Conservation (phyloP, 92 coral and sea anemone genomes). For the Porites cylindrica region DNA sequence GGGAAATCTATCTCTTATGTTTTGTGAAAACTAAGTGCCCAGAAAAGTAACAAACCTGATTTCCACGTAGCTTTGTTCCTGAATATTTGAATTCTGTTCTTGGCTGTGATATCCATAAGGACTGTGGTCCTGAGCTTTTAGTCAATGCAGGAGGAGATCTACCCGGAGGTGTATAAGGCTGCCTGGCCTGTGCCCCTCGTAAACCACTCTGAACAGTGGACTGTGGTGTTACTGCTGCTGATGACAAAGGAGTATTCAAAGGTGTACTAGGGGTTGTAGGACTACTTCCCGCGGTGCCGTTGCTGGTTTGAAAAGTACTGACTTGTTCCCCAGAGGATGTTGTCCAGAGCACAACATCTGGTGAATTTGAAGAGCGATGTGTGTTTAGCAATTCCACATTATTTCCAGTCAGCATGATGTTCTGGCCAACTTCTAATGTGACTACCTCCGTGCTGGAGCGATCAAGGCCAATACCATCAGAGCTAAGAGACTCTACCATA, state of each 20-base stretch:
- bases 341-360: conserved; percentile 55
- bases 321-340: conserved; percentile 35
- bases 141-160: background rate
- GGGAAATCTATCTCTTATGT: too few relatives aligned
- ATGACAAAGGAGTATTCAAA: conserved; percentile 64
- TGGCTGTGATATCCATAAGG: conserved; percentile 12
- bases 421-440: conserved; percentile 22
- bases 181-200: conserved; percentile 17
- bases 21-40: too few relatives aligned
- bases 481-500: conserved; percentile 47
- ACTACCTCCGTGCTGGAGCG: conserved; percentile 32
- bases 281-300: conserved; percentile 17
- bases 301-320: conserved; percentile 21
- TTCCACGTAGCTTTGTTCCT: conserved; percentile 28
- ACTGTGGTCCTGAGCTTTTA: conserved; percentile 15
- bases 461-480: conserved; percentile 28
- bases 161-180: conserved; percentile 1
- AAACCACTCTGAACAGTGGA: background rate
- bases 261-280: conserved; percentile 60
- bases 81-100: conserved; percentile 37
- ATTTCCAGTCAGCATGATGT: conserved; percentile 18
- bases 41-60: background rate
- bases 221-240: conserved; percentile 1
- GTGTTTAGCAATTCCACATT: conserved; percentile 23
- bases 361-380: conserved; percentile 27